Conservation (phyloP, 2,888 invertebrate species). For the Adela reaumurella region DNA sequence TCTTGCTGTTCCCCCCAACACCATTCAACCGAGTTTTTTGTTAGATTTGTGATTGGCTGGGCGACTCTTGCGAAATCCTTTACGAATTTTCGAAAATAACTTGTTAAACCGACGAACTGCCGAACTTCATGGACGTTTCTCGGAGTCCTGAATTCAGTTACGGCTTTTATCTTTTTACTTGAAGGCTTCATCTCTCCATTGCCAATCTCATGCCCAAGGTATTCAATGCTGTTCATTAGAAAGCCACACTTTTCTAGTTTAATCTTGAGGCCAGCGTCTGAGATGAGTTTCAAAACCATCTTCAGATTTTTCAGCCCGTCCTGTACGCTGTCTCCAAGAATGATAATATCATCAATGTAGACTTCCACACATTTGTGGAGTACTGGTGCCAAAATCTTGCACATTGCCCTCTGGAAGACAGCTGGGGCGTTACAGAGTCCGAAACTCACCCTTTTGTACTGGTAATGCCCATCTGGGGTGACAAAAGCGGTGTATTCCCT, state of each 20-base stretch:
- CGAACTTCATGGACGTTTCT: constrained; percentile 10
- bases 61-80: constrained; percentile 9
- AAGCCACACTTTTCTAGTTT: not conserved
- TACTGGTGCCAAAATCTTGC: constrained; percentile 5
- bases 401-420: constrained; percentile 16
- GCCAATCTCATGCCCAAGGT: too few species aligned
- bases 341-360: constrained; percentile 13
- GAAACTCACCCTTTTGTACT: constrained; percentile 15
- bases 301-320: constrained; percentile 7
- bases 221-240: too few species aligned
- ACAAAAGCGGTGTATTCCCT: constrained; percentile 20
- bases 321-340: not conserved
- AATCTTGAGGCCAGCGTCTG: too few species aligned
- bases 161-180: too few species aligned
- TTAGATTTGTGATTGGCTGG: constrained; percentile 7
- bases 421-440: constrained; percentile 17
- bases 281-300: constrained; percentile 5
- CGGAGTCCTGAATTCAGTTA: not conserved
- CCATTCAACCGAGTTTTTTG: constrained; percentile 7
- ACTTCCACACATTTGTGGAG: constrained; percentile 5
- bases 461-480: constrained; percentile 18
- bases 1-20: constrained; percentile 4
- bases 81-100: constrained; percentile 11
- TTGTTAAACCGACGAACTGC: too few species aligned
- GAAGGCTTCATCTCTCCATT: too few species aligned